These are phyloP conservation scores for Danionella cerebrum DNA, from an alignment of 2,113 vertebrate species.

Conservation along the genomic window DNA sequence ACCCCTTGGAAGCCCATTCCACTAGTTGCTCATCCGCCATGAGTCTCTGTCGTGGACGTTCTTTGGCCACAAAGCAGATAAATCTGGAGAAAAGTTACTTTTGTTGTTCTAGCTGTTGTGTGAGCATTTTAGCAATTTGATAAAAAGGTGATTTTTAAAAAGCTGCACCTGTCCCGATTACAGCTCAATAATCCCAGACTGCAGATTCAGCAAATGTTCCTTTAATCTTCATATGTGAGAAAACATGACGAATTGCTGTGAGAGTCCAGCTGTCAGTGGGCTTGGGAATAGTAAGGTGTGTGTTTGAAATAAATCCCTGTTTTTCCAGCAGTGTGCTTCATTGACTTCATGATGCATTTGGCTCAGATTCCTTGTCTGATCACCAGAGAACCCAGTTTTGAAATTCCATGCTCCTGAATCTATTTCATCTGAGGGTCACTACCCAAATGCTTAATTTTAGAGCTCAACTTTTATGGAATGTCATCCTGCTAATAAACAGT, in stretches of 20 bases:
- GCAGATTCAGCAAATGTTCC: constrained; percentile 41
- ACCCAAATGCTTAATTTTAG: background rate
- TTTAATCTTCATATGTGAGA: constrained; percentile 40
- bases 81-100: too few species aligned
- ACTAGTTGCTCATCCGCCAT: too few species aligned
- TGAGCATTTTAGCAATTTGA: too few species aligned
- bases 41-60: too few species aligned
- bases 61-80: too few species aligned
- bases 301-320: constrained; percentile 17
- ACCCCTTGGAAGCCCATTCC: too few species aligned
- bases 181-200: constrained; percentile 60
- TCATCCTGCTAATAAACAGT: too few species aligned
- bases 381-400: background rate
- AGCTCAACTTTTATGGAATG: background rate
- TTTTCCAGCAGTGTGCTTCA: constrained; percentile 24
- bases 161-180: constrained; percentile 42
- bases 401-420: background rate
- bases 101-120: too few species aligned
- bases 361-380: background rate
- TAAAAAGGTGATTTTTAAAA: too few species aligned
- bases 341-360: constrained; percentile 21
- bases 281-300: constrained; percentile 31
- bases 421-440: background rate
- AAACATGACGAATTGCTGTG: constrained; percentile 39
- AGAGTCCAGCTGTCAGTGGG: constrained; percentile 48